Base-by-base conservation (phyloP, 2,797 vertebrate genomes). In the Bradypus variegatus region DNA sequence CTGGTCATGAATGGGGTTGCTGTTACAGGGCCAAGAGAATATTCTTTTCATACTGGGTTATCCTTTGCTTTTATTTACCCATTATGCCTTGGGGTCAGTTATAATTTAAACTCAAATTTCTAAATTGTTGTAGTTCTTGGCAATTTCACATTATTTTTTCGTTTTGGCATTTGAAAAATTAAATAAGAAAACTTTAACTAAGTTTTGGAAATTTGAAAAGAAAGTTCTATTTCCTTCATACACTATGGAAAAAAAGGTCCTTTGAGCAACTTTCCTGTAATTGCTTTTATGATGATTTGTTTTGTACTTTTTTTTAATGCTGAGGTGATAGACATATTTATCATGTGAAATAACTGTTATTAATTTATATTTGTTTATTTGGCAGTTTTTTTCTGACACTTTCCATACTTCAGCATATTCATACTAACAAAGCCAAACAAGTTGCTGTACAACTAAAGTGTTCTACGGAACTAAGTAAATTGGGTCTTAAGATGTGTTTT, bases 41-140 rank as follows among this genome's bases (percentile, higher is more conserved):
- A 38, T 18, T 33, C 27, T 64, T 58, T 78, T 73, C 48, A 75
- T 64, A 69, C 33, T 78, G 25, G 36, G n/a, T 75, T 70, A 75
- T 60, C 8, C 53, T 41, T 48, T 72, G 16, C 87, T 84, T 79
- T 87, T 58, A 75, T 88, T 87, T 87, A 72, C 11, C 25, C 8
- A 70, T 83, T 92, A 64, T 55, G 23, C 70, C 7, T 33, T 29
- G 60, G 15, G 25, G 23, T 60, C 55, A 85, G 8, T 25, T 69
- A 33, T 55, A 85, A 76, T 11, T 64, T 86, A 72, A 65, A 82
- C 64, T 92, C 64, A 77, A 19, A 64, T 83, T 60, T 15, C 33
- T 33, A 86, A 62, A 82, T 23, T 41, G 2, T 77, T 86, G 62
- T 13, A n/a, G 12, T 72, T 89, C 38, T 75, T 94, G 48, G 81